Evolutionary conservation across 1,140 invertebrate genomes (phyloP).

Genomic region (Cyrtorhinus lividipennis): DNA sequence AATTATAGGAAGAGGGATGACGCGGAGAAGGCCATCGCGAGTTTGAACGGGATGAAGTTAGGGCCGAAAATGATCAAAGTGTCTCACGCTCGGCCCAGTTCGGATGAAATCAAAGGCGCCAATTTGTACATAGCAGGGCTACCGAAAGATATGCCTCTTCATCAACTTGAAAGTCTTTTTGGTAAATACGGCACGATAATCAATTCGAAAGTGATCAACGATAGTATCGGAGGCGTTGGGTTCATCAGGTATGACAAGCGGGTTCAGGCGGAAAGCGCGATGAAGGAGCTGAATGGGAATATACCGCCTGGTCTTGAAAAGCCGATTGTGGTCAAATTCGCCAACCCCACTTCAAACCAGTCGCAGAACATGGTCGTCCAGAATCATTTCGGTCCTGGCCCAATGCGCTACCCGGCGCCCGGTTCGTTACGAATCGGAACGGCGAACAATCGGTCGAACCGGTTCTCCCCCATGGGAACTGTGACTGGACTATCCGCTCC

Average conservation of each 20-base stretch:
- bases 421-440: constrained; percentile 28
- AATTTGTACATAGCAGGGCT: constrained; percentile 78
- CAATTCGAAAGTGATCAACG: constrained; percentile 71
- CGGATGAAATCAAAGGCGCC: constrained; percentile 77
- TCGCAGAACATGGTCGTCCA: constrained; percentile 24
- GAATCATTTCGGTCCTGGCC: constrained; percentile 27
- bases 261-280: constrained; percentile 41
- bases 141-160: constrained; percentile 70
- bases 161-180: constrained; percentile 71
- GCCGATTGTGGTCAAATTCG: constrained; percentile 44
- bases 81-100: constrained; percentile 73
- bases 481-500: not conserved
- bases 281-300: constrained; percentile 43
- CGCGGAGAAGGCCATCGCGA: constrained; percentile 73
- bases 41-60: constrained; percentile 65
- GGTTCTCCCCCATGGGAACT: constrained; percentile 7
- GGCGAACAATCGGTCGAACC: not conserved
- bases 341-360: constrained; percentile 44
- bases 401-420: constrained; percentile 36
- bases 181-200: constrained; percentile 69
- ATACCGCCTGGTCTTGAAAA: constrained; percentile 40
- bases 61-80: constrained; percentile 89
- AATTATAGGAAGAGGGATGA: constrained; percentile 71
- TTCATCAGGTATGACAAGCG: constrained; percentile 45
- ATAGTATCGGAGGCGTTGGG: constrained; percentile 41